Evolutionary conservation across 1,140 invertebrate genomes (phyloP).

Genomic region (Scaptomyza pallida): DNA sequence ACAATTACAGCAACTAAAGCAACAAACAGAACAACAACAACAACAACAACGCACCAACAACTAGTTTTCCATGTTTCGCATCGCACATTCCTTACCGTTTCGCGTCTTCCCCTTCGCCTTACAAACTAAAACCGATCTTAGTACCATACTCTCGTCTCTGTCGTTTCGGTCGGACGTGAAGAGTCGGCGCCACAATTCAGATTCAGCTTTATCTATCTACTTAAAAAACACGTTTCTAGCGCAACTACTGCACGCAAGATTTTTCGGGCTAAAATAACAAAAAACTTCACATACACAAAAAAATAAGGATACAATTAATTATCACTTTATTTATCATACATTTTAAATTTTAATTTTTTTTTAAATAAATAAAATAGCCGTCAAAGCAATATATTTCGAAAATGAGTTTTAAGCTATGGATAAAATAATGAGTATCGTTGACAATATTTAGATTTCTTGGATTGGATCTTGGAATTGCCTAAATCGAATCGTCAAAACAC

Average conservation of each 20-base stretch:
- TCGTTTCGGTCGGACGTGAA: constrained; percentile 8
- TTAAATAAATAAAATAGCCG: too few species aligned
- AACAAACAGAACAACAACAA: constrained; percentile 15
- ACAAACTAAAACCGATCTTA: constrained; percentile 20
- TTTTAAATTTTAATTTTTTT: too few species aligned
- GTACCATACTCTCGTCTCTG: constrained; percentile 10
- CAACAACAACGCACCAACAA: constrained; percentile 29
- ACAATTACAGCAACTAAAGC: constrained; percentile 9
- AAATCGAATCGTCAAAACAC: too few species aligned
- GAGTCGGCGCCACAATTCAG: constrained; percentile 48
- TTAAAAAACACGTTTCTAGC: constrained; percentile 69
- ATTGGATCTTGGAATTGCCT: too few species aligned
- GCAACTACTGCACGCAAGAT: constrained; percentile 39
- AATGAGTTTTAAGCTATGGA: too few species aligned
- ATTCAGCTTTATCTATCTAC: constrained; percentile 66
- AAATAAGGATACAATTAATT: too few species aligned
- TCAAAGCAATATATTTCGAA: too few species aligned
- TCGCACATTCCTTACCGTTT: constrained; percentile 49
- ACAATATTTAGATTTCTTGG: too few species aligned
- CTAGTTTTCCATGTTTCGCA: constrained; percentile 73
- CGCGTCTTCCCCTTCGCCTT: too few species aligned
- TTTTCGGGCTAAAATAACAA: background rate
- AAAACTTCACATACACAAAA: constrained; percentile 6
- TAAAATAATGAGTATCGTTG: too few species aligned
- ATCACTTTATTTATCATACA: too few species aligned